phyloP scores from a whole-genome alignment of 2,888 invertebrate genomes.

The Hemaris fuciformis region DNA sequence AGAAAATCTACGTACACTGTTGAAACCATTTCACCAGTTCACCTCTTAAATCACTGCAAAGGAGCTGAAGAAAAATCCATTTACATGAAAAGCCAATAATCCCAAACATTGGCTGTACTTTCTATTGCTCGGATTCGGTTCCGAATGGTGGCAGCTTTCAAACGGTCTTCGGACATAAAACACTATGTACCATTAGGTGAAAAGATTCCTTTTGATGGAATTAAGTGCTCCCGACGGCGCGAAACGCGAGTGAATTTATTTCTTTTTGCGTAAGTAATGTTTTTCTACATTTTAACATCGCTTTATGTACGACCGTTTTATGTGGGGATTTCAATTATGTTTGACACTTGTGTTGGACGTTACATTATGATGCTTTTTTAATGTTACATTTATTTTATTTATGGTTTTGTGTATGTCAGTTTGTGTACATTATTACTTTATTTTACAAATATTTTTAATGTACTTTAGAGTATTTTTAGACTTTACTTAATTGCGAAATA shows the following conservation, averaged over 20 bases:
- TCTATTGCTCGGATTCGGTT: not conserved
- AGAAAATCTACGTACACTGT: not conserved
- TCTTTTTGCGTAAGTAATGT: not conserved
- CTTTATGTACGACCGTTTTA: not conserved
- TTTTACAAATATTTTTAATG: too few relatives aligned
- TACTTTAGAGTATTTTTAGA: too few relatives aligned
- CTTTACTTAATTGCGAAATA: too few relatives aligned
- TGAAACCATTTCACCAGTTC: not conserved
- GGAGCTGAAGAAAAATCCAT: slow-evolving; percentile 22
- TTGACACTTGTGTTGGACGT: not conserved
- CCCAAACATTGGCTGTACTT: not conserved
- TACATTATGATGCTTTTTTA: not conserved
- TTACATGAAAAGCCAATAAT: slow-evolving; percentile 23
- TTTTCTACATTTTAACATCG: not conserved
- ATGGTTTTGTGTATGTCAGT: not conserved
- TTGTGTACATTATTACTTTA: not conserved
- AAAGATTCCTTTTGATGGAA: slow-evolving; percentile 10
- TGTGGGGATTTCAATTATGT: not conserved
- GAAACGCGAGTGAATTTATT: not conserved
- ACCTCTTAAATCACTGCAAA: not conserved
- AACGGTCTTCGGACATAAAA: not conserved
- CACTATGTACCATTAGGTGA: slow-evolving; percentile 6
- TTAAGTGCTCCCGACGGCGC: not conserved
- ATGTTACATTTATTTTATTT: not conserved
- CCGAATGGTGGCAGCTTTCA: not conserved